Base-by-base conservation (phyloP, 2,797 vertebrate species). In the Salarias fasciatus region DNA sequence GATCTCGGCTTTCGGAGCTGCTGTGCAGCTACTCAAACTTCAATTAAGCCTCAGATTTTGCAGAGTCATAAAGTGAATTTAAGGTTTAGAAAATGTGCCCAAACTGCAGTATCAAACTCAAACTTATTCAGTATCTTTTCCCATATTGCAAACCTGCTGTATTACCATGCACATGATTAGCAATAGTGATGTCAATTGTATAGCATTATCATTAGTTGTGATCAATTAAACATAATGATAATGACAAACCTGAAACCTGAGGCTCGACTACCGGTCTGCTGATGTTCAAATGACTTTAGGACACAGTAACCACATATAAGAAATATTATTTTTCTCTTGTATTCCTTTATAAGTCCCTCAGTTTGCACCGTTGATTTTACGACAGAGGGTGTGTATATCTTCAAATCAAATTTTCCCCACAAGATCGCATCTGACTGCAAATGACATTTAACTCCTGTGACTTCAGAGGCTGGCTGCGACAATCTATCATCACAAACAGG, bases 401-500 rank as follows among this genome's bases (percentile, higher is more conserved):
- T 29, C 8, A 55, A 41, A 11, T 24, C 3, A 1, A 7, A 15
- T 31, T 11, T 42, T 41, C 0, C 11, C 3, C 0, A 6, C 37
- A 24, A 33, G 4, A 30, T 68, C 52, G 55, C 14, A 13, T 58
- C 44, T 6, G 53, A 38, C 51, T 48, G 1, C 9, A 48, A 30
- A 42, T 67, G 41, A 28, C 48, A 36, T 53, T 72, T 41, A 60
- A 15, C 38, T 42, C 4, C 10, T 44, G n/a, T 11, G 28, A 18
- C 53, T 58, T 36, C 10, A 49, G 29, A 57, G 15, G 8, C 30
- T 29, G 43, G 52, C 29, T 35, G 56, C 38, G 50, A 28, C 33
- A 59, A 59, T 46, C 40, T 40, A 40, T 63, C 24, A 42, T 11
- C 45, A 40, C 40, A 35, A 54, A 51, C 45, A 37, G 18, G 30